Evolutionary conservation across 2,113 vertebrate species (phyloP).

Genomic region (Circaetus gallicus): DNA sequence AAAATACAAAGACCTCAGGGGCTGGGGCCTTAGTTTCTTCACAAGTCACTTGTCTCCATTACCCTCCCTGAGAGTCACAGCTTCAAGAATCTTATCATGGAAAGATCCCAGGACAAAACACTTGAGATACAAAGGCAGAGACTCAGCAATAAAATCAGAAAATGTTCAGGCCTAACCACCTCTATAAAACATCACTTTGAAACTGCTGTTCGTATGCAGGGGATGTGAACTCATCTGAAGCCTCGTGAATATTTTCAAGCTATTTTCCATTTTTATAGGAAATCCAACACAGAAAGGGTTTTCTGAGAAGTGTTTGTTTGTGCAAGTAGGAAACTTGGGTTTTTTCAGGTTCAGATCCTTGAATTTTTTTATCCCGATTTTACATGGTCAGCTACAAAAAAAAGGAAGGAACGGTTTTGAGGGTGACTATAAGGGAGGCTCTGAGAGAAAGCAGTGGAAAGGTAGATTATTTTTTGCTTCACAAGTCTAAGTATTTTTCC

Average conservation of each 20-base stretch:
- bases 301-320: background rate
- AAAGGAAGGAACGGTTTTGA: background rate
- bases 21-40: background rate
- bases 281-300: background rate
- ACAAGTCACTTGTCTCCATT: background rate
- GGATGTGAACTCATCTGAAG: background rate
- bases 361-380: background rate
- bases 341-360: background rate
- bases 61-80: background rate
- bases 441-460: background rate
- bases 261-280: background rate
- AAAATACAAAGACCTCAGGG: background rate
- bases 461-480: background rate
- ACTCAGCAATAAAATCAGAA: background rate
- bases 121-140: background rate
- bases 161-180: background rate
- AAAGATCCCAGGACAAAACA: background rate
- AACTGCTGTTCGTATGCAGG: background rate
- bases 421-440: background rate
- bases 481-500: background rate
- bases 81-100: background rate
- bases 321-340: background rate
- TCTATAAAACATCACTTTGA: background rate
- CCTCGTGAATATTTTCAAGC: background rate
- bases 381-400: background rate